Percentiles rank a stretch among this genome's conserved stretches.
Evolutionary conservation across 2,888 invertebrate genomes (phyloP).

Genomic region (Tenthredo mesomela): DNA sequence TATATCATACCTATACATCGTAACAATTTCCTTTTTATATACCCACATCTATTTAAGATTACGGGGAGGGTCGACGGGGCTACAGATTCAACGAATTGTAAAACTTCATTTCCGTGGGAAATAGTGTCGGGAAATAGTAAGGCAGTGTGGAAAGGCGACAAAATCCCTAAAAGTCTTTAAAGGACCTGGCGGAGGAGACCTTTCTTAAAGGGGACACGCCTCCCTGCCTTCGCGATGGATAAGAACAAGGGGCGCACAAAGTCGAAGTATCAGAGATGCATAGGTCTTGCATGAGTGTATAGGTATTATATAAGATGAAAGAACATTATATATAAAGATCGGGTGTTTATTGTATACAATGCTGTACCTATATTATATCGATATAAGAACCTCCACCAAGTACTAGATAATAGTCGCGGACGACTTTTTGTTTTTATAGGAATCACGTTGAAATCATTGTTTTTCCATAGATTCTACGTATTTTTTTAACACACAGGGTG

Average conservation of each 20-base stretch:
- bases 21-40: too few species aligned
- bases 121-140: slow-evolving; percentile 29
- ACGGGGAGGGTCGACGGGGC: neutral
- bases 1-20: neutral
- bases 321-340: neutral
- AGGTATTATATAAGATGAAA: neutral
- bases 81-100: slow-evolving; percentile 7
- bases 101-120: slow-evolving; percentile 41
- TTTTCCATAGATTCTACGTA: too few species aligned
- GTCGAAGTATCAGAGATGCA: neutral
- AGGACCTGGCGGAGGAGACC: neutral
- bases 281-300: neutral
- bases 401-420: too few species aligned
- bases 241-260: neutral
- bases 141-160: slow-evolving; percentile 20
- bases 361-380: neutral
- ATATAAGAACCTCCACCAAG: neutral
- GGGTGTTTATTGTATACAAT: neutral
- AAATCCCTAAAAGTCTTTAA: slow-evolving; percentile 17
- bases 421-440: too few species aligned
- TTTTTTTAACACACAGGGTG: too few species aligned
- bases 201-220: slow-evolving; percentile 19
- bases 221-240: neutral
- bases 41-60: neutral
- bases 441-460: too few species aligned